phyloP scores from a whole-genome alignment of 2,888 invertebrate genomes.

The Formica aserva region DNA sequence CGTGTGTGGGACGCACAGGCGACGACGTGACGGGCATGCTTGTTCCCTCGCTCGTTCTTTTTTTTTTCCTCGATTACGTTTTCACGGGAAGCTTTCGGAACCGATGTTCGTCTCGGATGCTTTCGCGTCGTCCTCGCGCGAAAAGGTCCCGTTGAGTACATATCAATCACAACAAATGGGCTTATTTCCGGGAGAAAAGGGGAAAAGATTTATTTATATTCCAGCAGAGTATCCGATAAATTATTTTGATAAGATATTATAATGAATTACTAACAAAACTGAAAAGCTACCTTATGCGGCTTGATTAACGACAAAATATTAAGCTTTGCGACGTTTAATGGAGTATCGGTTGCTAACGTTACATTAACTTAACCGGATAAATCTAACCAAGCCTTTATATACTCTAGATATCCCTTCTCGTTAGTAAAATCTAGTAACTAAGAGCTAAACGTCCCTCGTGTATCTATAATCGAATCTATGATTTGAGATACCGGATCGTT shows the following conservation, averaged over 20 bases:
- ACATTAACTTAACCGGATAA: background rate
- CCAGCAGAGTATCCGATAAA: background rate
- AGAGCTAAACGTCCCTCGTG: background rate
- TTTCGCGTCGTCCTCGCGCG: background rate
- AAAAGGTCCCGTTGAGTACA: slow-evolving; percentile 6
- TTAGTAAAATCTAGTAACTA: slow-evolving; percentile 11
- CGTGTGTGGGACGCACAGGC: slow-evolving; percentile 32
- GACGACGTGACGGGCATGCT: slow-evolving; percentile 69
- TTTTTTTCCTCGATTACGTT: slow-evolving; percentile 13
- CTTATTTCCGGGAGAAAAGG: slow-evolving; percentile 10
- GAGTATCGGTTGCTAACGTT: background rate
- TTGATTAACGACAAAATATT: slow-evolving; percentile 2
- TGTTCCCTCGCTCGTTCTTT: slow-evolving; percentile 34
- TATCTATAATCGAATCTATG: slow-evolving; percentile 31
- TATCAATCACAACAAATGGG: slow-evolving; percentile 16
- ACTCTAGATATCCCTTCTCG: background rate
- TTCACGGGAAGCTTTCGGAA: slow-evolving; percentile 19
- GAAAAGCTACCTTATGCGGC: background rate
- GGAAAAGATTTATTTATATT: slow-evolving; percentile 8
- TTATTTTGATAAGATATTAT: slow-evolving; percentile 13
- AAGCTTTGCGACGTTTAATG: background rate
- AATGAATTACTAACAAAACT: slow-evolving; percentile 5
- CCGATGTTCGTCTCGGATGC: slow-evolving; percentile 4
- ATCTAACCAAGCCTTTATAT: background rate
- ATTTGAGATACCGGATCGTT: slow-evolving; percentile 32